Evolutionary conservation across 2,113 vertebrate genomes (phyloP).

Genomic region (Caranx melampygus): DNA sequence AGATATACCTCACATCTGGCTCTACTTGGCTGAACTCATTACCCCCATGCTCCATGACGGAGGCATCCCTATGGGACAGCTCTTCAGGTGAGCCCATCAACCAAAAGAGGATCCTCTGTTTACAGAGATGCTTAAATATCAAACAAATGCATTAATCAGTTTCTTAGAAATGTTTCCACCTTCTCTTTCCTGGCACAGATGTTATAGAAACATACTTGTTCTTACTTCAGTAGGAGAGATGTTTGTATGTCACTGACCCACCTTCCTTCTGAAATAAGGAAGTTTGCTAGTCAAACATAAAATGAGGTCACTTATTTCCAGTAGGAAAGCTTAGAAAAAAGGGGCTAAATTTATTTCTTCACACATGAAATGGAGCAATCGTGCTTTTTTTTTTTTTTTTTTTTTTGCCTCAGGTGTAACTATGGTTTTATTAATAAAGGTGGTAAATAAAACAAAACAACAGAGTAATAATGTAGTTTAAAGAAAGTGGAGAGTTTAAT

Average conservation of each 20-base stretch:
- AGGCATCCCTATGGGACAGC: slow-evolving; percentile 91
- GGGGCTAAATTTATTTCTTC: background rate
- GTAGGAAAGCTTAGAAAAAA: background rate
- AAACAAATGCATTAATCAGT: no score
- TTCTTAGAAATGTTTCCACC: no score
- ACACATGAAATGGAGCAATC: background rate
- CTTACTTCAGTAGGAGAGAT: background rate
- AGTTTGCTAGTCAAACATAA: background rate
- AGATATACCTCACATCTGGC: slow-evolving; percentile 98
- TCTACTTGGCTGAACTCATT: slow-evolving; percentile 94
- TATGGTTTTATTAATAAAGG: no score
- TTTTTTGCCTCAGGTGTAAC: no score
- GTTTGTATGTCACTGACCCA: background rate
- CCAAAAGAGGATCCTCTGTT: no score
- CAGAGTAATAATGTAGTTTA: background rate
- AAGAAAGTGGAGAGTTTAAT: background rate
- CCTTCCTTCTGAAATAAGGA: background rate
- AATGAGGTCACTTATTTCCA: slow-evolving; percentile 26
- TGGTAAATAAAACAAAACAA: background rate
- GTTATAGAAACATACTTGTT: background rate
- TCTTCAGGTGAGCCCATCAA: slow-evolving; percentile 88
- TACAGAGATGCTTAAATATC: no score
- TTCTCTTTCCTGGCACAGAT: no score
- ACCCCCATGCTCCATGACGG: slow-evolving; percentile 92
- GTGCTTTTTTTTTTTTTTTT: background rate